Percentiles rank a stretch among this genome's conserved stretches.
Evolutionary conservation across 2,888 invertebrate species (phyloP).

Genomic region (Hartigia nigra): DNA sequence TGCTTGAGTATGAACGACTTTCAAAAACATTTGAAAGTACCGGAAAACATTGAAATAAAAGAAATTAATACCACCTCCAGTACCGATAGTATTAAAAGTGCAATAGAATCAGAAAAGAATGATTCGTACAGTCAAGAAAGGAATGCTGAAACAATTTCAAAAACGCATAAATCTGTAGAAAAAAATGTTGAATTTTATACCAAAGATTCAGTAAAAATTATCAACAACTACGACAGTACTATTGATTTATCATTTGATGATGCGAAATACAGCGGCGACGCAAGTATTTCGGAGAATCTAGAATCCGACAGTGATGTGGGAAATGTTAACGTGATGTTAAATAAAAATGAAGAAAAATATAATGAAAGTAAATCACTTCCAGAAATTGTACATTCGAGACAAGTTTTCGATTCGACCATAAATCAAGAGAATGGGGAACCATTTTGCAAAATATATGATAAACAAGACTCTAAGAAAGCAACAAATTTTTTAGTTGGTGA

Average conservation of each 20-base stretch:
- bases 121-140: slow-evolving; percentile 15
- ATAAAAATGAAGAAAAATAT: not conserved
- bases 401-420: not conserved
- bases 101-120: not conserved
- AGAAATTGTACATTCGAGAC: not conserved
- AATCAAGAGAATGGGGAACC: not conserved
- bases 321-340: not conserved
- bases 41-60: not conserved
- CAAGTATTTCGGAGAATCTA: not conserved
- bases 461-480: not conserved
- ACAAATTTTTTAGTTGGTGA: not conserved
- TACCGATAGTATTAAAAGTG: not conserved
- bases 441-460: not conserved
- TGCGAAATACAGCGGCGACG: not conserved
- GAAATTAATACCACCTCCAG: not conserved
- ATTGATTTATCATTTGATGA: not conserved
- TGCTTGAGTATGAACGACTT: not conserved
- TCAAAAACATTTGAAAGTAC: not conserved
- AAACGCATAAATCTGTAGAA: not conserved
- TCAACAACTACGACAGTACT: not conserved
- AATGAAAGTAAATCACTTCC: not conserved
- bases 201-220: not conserved
- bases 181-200: not conserved
- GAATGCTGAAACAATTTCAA: slow-evolving; percentile 5
- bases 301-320: not conserved